phyloP scores from a whole-genome alignment of 2,888 invertebrate genomes.

The Saturnia japonica region DNA sequence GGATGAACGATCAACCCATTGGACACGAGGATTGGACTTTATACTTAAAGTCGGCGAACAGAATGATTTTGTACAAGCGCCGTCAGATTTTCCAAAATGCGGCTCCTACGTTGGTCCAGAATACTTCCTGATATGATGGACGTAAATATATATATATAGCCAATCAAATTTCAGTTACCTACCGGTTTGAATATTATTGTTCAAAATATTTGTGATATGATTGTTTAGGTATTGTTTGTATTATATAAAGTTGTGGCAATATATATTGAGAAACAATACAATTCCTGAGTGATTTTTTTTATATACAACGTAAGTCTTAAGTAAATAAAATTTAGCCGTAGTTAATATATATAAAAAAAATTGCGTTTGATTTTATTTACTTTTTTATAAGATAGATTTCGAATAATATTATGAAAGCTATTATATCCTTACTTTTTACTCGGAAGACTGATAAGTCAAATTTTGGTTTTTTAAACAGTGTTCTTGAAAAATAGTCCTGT shows the following conservation, averaged over 20 bases:
- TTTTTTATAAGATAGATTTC: too few species aligned
- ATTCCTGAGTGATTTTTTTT: not conserved
- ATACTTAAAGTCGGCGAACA: slow-evolving; percentile 87
- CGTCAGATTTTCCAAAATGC: slow-evolving; percentile 89
- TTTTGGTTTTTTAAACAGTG: not conserved
- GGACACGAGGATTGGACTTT: slow-evolving; percentile 89
- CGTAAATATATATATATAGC: slow-evolving; percentile 34
- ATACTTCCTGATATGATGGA: slow-evolving; percentile 83
- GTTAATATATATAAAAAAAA: too few species aligned
- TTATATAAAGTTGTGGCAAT: not conserved
- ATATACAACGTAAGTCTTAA: not conserved
- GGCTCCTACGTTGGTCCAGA: slow-evolving; percentile 89
- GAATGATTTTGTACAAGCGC: slow-evolving; percentile 84
- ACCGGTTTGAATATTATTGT: slow-evolving; percentile 34
- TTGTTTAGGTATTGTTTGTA: slow-evolving; percentile 28
- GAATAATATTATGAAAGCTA: too few species aligned
- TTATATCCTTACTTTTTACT: too few species aligned
- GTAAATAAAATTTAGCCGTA: not conserved
- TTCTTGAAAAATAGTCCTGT: not conserved
- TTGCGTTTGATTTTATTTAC: too few species aligned
- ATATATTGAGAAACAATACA: not conserved
- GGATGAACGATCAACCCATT: slow-evolving; percentile 87
- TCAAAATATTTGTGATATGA: slow-evolving; percentile 54
- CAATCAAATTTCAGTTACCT: slow-evolving; percentile 20
- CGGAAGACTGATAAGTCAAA: slow-evolving; percentile 1